Conservation (phyloP, 2,797 vertebrate species). For the Aselliscus stoliczkanus region DNA sequence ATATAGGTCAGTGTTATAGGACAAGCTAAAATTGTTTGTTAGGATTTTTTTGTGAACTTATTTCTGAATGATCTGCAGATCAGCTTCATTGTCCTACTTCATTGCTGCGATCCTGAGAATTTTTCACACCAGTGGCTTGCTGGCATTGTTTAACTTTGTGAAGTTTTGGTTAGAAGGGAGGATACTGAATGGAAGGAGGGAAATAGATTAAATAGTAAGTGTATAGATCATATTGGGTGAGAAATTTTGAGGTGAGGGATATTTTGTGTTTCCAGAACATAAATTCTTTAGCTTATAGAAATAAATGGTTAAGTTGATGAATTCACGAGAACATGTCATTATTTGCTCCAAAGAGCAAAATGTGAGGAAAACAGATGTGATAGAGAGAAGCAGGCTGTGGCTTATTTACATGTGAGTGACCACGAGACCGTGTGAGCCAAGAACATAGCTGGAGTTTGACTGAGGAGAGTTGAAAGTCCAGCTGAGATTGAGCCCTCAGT, state of each 20-base stretch:
- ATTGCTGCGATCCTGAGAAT: neutral
- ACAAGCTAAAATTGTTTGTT: neutral
- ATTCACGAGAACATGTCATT: neutral
- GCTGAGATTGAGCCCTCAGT: neutral
- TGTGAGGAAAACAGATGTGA: neutral
- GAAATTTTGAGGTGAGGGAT: neutral
- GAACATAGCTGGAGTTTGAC: neutral
- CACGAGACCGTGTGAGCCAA: neutral
- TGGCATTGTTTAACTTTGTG: neutral
- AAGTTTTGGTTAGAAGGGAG: neutral
- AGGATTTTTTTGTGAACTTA: neutral
- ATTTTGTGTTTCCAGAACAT: neutral
- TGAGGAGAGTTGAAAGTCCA: neutral
- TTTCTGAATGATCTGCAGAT: neutral
- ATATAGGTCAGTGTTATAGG: neutral
- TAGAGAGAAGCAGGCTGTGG: neutral
- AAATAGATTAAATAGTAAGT: neutral
- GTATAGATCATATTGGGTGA: neutral
- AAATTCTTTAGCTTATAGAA: neutral
- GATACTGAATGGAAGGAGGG: neutral
- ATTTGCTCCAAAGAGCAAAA: conserved; percentile 20
- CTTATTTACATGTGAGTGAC: neutral
- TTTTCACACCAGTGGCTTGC: neutral
- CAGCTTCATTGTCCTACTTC: neutral
- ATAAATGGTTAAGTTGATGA: neutral